Base-by-base conservation (phyloP, 35 echinoderm and acorn worm genomes). In the Heliocidaris tuberculata region DNA sequence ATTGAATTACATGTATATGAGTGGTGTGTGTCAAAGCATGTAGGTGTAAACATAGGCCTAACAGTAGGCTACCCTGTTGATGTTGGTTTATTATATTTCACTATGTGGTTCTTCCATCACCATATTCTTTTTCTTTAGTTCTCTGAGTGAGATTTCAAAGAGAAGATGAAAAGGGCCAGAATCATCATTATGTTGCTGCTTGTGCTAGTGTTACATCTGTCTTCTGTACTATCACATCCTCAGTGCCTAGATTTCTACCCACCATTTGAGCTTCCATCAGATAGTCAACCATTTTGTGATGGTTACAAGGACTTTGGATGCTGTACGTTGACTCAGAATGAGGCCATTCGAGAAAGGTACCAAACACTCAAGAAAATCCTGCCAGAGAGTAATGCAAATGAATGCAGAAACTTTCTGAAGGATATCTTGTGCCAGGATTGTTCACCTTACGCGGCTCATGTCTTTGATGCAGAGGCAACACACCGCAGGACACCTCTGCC, bases 361-460 rank as follows among this genome's bases (percentile, higher is more conserved):
- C 21, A 94, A 0, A 48, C 31, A 3, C 93, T 98, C 35, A 92
- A 86, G 15, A 70, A 59, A n/a, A 31, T 92, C 21, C 85, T 94
- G 32, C 27, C 95, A 4, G 90, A 61, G 2, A 93, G 93, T 7
- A 8, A 50, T 4, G 15, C 90, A 30, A 27, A 48, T 7, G 85
- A 70, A 10, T 99, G 98, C 90, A 35, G 60, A 16, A 71, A 96
- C 13, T 97, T 94, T 89, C 59, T 97, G 27, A 94, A 94, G 70
- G 98, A 97, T n/a, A 95, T 99, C 78, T 88, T 99, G 30, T 99
- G 98, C 52, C 98, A 96, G 93, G 96, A 97, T 88, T 99, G 98
- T 93, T 97, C 96, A 0, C 98, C 98, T n/a, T 99, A 99, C 86
- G 94, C 98, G 12, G 96, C 97, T 60, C 98, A 99, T 93, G 24